Conservation (phyloP, 1,140 invertebrate species). For the Brachionus plicatilis region DNA sequence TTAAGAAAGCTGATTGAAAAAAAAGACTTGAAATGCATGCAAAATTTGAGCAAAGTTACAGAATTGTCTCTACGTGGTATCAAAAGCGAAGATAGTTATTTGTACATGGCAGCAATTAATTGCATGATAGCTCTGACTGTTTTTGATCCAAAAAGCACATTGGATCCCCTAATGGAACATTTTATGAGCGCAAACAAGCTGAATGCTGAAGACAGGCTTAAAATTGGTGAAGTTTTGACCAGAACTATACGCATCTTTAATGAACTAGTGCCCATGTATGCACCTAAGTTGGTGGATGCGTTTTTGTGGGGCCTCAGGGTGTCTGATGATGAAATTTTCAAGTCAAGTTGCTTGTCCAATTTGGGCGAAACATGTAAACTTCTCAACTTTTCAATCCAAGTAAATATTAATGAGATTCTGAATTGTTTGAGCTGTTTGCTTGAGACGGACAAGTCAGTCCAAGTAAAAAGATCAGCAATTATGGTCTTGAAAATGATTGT, state of each 20-base stretch:
- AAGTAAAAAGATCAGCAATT: conserved; percentile 72
- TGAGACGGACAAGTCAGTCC: conserved; percentile 64
- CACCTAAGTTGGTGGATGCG: conserved; percentile 62
- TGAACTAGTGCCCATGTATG: conserved; percentile 63
- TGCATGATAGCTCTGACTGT: conserved; percentile 66
- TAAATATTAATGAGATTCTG: conserved; percentile 69
- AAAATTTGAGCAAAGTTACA: conserved; percentile 65
- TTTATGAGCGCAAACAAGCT: conserved; percentile 56
- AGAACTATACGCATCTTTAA: conserved; percentile 61
- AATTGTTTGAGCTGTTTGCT: conserved; percentile 65
- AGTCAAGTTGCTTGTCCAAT: conserved; percentile 75
- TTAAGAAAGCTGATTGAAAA: conserved; percentile 67
- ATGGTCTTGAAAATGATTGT: conserved; percentile 68
- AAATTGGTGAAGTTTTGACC: conserved; percentile 75
- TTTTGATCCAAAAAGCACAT: conserved; percentile 64
- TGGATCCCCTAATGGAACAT: conserved; percentile 64
- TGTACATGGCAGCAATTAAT: conserved; percentile 73
- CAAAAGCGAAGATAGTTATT: conserved; percentile 71
- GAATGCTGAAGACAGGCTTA: conserved; percentile 63
- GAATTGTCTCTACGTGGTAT: conserved; percentile 65
- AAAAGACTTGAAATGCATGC: conserved; percentile 62
- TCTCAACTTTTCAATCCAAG: conserved; percentile 67
- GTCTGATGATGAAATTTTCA: conserved; percentile 63
- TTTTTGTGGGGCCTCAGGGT: conserved; percentile 67
- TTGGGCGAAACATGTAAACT: conserved; percentile 74